These are phyloP conservation scores for Drosophila hamatofila DNA, from an alignment of 2,888 invertebrate species.

Conservation along the genomic window DNA sequence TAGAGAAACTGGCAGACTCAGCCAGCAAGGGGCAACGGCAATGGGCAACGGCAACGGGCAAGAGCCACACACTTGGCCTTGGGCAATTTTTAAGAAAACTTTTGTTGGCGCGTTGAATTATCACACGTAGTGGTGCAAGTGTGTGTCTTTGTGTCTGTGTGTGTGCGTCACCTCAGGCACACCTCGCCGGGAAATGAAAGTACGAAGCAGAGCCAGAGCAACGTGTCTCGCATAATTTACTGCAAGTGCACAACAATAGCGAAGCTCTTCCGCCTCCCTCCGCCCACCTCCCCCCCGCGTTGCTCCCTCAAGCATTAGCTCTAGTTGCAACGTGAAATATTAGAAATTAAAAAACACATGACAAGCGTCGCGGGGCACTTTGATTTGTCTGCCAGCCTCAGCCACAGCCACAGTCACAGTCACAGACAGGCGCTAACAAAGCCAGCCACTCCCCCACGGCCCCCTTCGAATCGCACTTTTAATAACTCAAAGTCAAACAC, in stretches of 20 bases:
- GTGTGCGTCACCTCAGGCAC: conserved; percentile 71
- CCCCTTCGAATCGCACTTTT: conserved; percentile 38
- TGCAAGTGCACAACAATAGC: conserved; percentile 76
- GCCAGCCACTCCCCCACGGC: background rate
- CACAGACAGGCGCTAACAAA: conserved; percentile 49
- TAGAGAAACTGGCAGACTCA: background rate
- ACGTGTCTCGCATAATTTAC: conserved; percentile 81
- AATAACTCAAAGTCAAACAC: conserved; percentile 61
- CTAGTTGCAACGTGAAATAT: conserved; percentile 72
- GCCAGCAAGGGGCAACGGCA: background rate
- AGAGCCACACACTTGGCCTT: conserved; percentile 73
- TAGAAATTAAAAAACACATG: conserved; percentile 80
- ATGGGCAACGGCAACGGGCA: conserved; percentile 15
- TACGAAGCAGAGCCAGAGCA: conserved; percentile 30
- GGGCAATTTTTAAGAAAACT: conserved; percentile 73
- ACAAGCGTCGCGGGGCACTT: conserved; percentile 70
- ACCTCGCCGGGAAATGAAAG: conserved; percentile 59
- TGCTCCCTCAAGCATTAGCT: conserved; percentile 52
- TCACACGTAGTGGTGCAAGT: conserved; percentile 65
- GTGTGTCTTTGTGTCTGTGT: background rate
- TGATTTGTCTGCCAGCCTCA: conserved; percentile 72
- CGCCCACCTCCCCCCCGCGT: conserved; percentile 22
- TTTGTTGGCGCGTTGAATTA: conserved; percentile 62
- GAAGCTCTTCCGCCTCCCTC: conserved; percentile 20
- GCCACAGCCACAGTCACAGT: conserved; percentile 48